Conservation (phyloP, 1,140 invertebrate genomes). For the Metaphire vulgaris region DNA sequence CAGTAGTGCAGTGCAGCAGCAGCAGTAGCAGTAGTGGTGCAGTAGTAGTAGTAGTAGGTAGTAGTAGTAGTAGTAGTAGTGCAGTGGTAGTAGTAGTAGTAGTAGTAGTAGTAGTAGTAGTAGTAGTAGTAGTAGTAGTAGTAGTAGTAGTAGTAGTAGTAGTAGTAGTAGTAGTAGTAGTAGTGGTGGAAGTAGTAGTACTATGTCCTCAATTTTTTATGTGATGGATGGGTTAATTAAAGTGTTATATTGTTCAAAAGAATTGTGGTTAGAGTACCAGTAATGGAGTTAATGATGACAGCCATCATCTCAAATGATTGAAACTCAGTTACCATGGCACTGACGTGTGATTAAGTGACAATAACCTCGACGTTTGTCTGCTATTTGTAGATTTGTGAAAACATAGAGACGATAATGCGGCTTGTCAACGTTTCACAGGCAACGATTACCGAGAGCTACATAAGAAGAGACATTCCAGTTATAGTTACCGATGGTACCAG, state of each 20-base stretch:
- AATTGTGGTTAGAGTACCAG: background rate
- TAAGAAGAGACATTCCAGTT: conserved; percentile 64
- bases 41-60: no score
- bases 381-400: conserved; percentile 59
- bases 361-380: no score
- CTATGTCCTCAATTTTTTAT: background rate
- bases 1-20: no score
- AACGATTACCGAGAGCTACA: conserved; percentile 62
- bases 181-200: background rate
- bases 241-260: conserved; percentile 28
- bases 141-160: background rate
- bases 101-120: no score
- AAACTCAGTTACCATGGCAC: no score
- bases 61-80: no score
- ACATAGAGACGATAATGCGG: conserved; percentile 59
- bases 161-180: background rate
- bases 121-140: no score
- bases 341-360: no score
- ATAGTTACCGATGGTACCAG: conserved; percentile 66
- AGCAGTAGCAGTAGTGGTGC: no score
- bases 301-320: no score
- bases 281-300: no score
- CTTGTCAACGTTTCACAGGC: conserved; percentile 61
- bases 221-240: conserved; percentile 21
- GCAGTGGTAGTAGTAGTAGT: no score